phyloP scores from a whole-genome alignment of 2,888 invertebrate species.

The Andrena minutula region DNA sequence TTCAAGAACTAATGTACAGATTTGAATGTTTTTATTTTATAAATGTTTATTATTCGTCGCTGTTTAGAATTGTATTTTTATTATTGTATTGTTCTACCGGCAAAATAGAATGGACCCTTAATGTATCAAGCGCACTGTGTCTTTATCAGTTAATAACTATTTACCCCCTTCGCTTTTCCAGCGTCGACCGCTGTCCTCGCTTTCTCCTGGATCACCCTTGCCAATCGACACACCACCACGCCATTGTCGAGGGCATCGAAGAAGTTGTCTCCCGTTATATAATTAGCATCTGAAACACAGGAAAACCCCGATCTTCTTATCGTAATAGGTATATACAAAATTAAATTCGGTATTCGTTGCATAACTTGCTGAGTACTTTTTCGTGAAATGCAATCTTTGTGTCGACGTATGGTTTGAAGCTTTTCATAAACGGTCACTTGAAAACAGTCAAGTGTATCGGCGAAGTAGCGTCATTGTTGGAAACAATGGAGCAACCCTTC shows the following conservation, averaged over 20 bases:
- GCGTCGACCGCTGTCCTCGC: slow-evolving; percentile 89
- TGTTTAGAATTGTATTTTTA: no score
- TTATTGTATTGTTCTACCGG: no score
- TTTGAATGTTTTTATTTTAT: no score
- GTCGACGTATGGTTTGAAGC: neutral
- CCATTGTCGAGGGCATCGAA: slow-evolving; percentile 94
- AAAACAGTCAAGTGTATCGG: slow-evolving; percentile 41
- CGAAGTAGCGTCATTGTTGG: slow-evolving; percentile 58
- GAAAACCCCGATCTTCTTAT: neutral
- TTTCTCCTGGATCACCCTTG: slow-evolving; percentile 91
- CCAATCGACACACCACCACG: slow-evolving; percentile 92
- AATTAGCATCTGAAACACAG: slow-evolving; percentile 88
- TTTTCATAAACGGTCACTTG: slow-evolving; percentile 45
- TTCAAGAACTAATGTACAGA: no score
- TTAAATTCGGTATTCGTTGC: neutral
- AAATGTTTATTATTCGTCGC: no score
- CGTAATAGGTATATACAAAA: neutral
- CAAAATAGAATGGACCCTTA: neutral
- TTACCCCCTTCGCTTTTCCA: slow-evolving; percentile 88
- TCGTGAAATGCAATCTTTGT: neutral
- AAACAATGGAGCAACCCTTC: slow-evolving; percentile 50
- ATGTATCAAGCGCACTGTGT: no score
- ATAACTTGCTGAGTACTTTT: neutral
- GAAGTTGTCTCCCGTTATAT: slow-evolving; percentile 92
- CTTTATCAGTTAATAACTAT: slow-evolving; percentile 55